These are phyloP conservation scores for Erebia ligea DNA, from an alignment of 2,888 invertebrate species.

Conservation along the genomic window DNA sequence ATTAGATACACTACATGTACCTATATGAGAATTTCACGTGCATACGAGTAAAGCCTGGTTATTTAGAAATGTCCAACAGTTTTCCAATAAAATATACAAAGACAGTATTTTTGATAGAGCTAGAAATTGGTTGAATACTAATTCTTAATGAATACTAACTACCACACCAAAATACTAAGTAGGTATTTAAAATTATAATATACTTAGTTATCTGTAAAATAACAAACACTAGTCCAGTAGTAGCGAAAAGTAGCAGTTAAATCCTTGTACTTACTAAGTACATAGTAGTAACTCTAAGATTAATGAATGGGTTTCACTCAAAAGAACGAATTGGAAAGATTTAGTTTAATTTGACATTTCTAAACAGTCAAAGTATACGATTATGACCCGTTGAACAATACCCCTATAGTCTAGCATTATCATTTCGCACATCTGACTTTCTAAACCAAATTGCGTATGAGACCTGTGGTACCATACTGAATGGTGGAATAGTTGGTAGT, in stretches of 20 bases:
- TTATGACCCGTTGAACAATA: constrained; percentile 31
- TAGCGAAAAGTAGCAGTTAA: too few species aligned
- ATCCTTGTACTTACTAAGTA: too few species aligned
- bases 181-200: too few species aligned
- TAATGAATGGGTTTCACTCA: background rate
- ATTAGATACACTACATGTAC: background rate
- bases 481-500: constrained; percentile 32
- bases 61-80: background rate
- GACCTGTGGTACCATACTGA: constrained; percentile 44
- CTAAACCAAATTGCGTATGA: constrained; percentile 60
- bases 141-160: too few species aligned
- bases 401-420: constrained; percentile 49
- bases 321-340: background rate
- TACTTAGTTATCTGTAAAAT: too few species aligned
- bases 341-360: background rate
- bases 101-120: too few species aligned
- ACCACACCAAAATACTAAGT: too few species aligned
- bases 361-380: constrained; percentile 6
- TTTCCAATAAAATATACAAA: too few species aligned
- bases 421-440: constrained; percentile 54
- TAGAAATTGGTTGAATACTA: too few species aligned
- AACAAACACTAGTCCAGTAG: too few species aligned
- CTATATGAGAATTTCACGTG: background rate
- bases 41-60: background rate
- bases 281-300: background rate